Evolutionary conservation across 2,888 invertebrate genomes (phyloP).

Genomic region (Andrena bucephala): DNA sequence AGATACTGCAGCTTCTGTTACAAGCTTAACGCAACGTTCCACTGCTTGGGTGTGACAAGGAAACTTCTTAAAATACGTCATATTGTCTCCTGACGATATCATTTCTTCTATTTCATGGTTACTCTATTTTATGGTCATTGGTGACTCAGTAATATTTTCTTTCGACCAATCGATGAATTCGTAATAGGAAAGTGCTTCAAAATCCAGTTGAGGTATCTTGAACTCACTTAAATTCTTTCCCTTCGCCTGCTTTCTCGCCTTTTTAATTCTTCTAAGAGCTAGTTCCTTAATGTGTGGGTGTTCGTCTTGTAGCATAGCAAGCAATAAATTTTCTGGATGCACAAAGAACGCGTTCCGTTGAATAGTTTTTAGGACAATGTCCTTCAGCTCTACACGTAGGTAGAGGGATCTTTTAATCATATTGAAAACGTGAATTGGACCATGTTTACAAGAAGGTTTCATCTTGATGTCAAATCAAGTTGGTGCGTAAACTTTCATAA

Average conservation of each 20-base stretch:
- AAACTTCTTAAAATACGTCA: background rate
- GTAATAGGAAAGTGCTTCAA: background rate
- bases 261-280: background rate
- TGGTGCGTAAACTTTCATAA: too few species aligned
- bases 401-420: too few species aligned
- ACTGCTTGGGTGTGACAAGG: slow-evolving; percentile 24
- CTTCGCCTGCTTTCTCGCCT: background rate
- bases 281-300: background rate
- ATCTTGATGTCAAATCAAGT: too few species aligned
- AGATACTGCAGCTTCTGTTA: slow-evolving; percentile 15
- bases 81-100: background rate
- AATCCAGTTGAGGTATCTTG: slow-evolving; percentile 11
- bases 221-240: background rate
- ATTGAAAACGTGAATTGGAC: too few species aligned
- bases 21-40: slow-evolving; percentile 14
- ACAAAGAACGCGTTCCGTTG: background rate
- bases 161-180: slow-evolving; percentile 4
- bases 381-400: too few species aligned
- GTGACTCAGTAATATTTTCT: background rate
- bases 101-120: background rate
- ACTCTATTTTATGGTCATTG: background rate
- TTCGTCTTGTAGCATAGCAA: background rate
- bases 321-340: background rate
- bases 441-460: too few species aligned
- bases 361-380: too few species aligned